Evolutionary conservation across 1,140 invertebrate species (phyloP).

Genomic region (Trinorchestia longiramus): DNA sequence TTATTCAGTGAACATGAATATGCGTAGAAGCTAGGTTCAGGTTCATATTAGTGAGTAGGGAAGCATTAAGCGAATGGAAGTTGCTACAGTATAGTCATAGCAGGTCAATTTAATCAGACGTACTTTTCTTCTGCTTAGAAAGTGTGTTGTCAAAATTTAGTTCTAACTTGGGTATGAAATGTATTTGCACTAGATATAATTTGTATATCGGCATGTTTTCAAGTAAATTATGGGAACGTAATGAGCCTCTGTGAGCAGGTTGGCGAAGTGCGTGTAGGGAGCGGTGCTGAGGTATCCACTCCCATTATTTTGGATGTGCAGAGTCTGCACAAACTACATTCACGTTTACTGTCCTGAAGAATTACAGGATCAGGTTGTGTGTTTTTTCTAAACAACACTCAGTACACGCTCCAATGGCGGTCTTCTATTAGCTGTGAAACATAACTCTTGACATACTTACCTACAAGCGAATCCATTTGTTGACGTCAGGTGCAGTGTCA

Average conservation of each 20-base stretch:
- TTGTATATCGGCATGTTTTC: background rate
- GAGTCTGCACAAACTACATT: background rate
- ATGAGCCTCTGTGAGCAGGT: background rate
- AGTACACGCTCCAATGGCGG: background rate
- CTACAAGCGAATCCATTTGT: too few relatives aligned
- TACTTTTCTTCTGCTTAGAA: background rate
- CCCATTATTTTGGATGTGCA: conserved; percentile 15
- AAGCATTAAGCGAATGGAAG: too few relatives aligned
- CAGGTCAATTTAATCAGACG: background rate
- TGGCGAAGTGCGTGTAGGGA: conserved; percentile 25
- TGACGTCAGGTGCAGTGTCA: too few relatives aligned
- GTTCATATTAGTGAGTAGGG: too few relatives aligned
- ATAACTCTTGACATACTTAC: too few relatives aligned
- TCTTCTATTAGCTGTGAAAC: background rate
- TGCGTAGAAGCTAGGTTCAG: too few relatives aligned
- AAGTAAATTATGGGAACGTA: background rate
- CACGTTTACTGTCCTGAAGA: background rate
- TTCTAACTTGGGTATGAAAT: background rate
- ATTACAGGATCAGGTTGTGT: background rate
- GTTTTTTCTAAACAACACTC: background rate
- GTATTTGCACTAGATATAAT: background rate
- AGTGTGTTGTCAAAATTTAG: background rate
- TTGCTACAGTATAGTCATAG: background rate
- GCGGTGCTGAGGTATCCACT: background rate
- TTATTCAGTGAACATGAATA: too few relatives aligned